Evolutionary conservation across 1,140 invertebrate species (phyloP), one percentile per base, ranked within the genome.

Genomic region (Heliconius melpomene): DNA sequence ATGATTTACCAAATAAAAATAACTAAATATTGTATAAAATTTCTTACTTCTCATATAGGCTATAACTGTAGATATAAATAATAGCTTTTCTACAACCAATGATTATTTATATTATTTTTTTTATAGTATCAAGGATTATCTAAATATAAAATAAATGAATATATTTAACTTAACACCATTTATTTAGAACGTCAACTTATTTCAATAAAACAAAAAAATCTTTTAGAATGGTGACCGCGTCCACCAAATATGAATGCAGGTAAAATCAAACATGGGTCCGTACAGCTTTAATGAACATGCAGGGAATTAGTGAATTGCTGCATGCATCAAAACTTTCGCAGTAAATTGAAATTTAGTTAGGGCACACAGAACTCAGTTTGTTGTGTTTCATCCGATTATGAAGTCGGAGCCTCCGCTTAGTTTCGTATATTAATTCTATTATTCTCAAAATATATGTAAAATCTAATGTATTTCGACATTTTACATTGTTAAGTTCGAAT

Each of bases 251-350:
- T 81, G 38, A 82, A 82, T 79, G 60, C 77, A 82, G 77, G 77
- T 79, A 54, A 79, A 82, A 82, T 82, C 77, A 79, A 79, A 82
- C 77, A 75, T 72, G 50, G 74, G 76, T 72, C 46, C 70, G 77
- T 60, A 79, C 78, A 82, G 78, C 72, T 79, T 79, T 79, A 79
- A 82, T 79, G 81, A 82, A 82, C 78, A 74, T 79, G 80, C 74
- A 82, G 66, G 76, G 73, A 79, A 82, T 79, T 75, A 83, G 77
- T 81, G 71, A 77, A 81, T 81, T 83, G 60, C 76, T 77, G 79
- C 71, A 81, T 83, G 82, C 79, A 75, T 79, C 71, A 57, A 83
- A 81, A 81, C 79, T 83, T 79, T 83, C 74, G 79, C 60, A 60
- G 73, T 26, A 77, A 77, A 80, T 77, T 81, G 79, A 72, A 79